Conservation (phyloP, 2,888 invertebrate species). For the Nomada fucata region DNA sequence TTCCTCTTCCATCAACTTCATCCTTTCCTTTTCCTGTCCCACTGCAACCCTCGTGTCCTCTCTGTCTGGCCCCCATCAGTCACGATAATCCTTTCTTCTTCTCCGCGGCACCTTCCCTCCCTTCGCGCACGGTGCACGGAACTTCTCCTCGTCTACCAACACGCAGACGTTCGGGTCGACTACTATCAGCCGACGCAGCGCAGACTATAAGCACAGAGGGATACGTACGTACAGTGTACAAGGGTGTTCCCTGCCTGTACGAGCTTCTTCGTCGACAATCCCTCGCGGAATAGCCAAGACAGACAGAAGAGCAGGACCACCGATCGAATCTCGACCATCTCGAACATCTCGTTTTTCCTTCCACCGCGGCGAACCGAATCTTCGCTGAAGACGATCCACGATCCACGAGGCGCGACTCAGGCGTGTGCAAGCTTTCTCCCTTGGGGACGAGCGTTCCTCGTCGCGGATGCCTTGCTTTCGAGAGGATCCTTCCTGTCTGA, state of each 20-base stretch:
- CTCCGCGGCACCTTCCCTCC: slow-evolving; percentile 50
- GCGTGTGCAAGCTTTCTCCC: slow-evolving; percentile 55
- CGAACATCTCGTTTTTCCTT: slow-evolving; percentile 61
- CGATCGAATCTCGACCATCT: slow-evolving; percentile 63
- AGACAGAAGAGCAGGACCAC: slow-evolving; percentile 31
- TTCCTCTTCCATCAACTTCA: slow-evolving; percentile 2
- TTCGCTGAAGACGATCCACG: slow-evolving; percentile 11
- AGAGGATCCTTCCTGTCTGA: slow-evolving; percentile 22
- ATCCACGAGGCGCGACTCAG: slow-evolving; percentile 47
- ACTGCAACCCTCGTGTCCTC: slow-evolving; percentile 24
- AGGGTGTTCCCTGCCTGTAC: slow-evolving; percentile 44
- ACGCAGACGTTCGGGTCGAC: slow-evolving; percentile 40
- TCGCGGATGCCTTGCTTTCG: slow-evolving; percentile 45
- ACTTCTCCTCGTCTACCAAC: slow-evolving; percentile 69
- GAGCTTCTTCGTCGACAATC: slow-evolving; percentile 49
- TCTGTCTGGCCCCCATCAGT: slow-evolving; percentile 26
- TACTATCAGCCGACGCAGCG: slow-evolving; percentile 49
- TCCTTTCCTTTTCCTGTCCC: slow-evolving; percentile 36
- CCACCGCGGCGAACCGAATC: slow-evolving; percentile 34
- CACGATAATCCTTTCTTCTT: slow-evolving; percentile 36
- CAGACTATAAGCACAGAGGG: neutral
- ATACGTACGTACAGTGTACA: slow-evolving; percentile 23
- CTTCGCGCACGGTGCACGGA: slow-evolving; percentile 70
- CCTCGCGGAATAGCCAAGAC: slow-evolving; percentile 30
- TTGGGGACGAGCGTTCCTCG: slow-evolving; percentile 53